Conservation (phyloP, 2,113 vertebrate species). For the Sebastes fasciatus region DNA sequence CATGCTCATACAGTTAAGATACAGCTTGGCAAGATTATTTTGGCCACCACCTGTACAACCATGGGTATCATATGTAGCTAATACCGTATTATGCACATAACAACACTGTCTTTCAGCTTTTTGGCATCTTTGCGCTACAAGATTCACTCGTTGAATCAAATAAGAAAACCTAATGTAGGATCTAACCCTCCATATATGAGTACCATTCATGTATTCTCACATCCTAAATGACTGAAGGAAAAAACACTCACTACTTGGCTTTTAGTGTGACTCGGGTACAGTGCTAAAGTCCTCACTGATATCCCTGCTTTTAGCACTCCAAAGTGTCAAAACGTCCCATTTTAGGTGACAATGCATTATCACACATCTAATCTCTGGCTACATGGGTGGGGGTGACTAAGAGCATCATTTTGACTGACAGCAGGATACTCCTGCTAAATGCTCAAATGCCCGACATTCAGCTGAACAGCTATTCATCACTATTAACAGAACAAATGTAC, state of each 20-base stretch:
- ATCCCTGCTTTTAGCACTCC: conserved; percentile 79
- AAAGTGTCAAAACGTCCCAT: conserved; percentile 75
- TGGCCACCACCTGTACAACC: background rate
- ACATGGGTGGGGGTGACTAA: conserved; percentile 56
- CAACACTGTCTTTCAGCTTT: background rate
- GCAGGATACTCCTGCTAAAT: conserved; percentile 24
- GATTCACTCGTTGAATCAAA: background rate
- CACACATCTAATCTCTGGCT: conserved; percentile 62
- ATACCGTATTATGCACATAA: background rate
- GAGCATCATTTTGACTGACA: conserved; percentile 52
- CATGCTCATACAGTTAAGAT: background rate
- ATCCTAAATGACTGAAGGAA: conserved; percentile 26
- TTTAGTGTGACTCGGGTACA: conserved; percentile 55
- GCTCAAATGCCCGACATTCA: conserved; percentile 33
- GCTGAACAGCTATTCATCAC: conserved; percentile 4
- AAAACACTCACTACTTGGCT: conserved; percentile 30
- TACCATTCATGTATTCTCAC: background rate
- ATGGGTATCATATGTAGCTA: background rate
- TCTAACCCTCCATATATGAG: background rate
- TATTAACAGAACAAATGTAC: background rate
- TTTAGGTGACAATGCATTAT: conserved; percentile 77
- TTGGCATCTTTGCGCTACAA: background rate
- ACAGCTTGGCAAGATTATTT: background rate
- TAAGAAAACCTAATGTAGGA: background rate
- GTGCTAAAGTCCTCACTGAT: conserved; percentile 45